Evolutionary conservation across 2,113 vertebrate species (phyloP).

Genomic region (Sminthopsis crassicaudata): DNA sequence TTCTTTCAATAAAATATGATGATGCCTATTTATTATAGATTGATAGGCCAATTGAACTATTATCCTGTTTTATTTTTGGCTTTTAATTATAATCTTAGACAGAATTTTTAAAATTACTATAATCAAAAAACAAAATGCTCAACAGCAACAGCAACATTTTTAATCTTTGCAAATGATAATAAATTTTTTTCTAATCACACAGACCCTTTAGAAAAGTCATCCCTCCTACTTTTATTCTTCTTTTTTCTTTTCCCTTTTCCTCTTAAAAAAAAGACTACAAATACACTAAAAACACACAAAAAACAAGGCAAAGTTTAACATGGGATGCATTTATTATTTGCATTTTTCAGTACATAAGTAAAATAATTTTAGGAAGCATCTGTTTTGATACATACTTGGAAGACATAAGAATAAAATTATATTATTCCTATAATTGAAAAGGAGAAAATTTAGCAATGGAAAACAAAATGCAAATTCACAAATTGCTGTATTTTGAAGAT

Average conservation of each 20-base stretch:
- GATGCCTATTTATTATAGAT: conserved; percentile 44
- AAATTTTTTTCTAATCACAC: not conserved
- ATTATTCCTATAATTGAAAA: conserved; percentile 23
- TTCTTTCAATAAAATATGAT: conserved; percentile 82
- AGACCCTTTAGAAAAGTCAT: not conserved
- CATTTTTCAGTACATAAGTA: conserved; percentile 84
- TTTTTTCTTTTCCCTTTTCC: too few species aligned
- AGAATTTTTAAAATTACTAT: not conserved
- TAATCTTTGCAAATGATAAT: conserved; percentile 35
- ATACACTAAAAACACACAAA: conserved; percentile 45
- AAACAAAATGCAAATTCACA: conserved; percentile 53
- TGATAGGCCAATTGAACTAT: conserved; percentile 22
- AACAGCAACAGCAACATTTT: not conserved
- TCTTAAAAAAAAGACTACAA: not conserved
- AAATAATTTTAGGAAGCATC: conserved; percentile 85
- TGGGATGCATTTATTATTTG: conserved; percentile 87
- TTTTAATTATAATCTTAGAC: conserved; percentile 18
- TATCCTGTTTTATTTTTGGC: conserved; percentile 18
- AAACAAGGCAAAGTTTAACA: conserved; percentile 70
- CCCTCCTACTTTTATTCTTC: not conserved
- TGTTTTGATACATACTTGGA: conserved; percentile 63
- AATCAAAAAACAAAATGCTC: conserved; percentile 35
- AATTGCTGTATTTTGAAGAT: conserved; percentile 32
- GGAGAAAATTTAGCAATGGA: conserved; percentile 51
- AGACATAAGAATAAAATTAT: conserved; percentile 66